Evolutionary conservation across 2,113 vertebrate species (phyloP).

Genomic region (Pedetes capensis): DNA sequence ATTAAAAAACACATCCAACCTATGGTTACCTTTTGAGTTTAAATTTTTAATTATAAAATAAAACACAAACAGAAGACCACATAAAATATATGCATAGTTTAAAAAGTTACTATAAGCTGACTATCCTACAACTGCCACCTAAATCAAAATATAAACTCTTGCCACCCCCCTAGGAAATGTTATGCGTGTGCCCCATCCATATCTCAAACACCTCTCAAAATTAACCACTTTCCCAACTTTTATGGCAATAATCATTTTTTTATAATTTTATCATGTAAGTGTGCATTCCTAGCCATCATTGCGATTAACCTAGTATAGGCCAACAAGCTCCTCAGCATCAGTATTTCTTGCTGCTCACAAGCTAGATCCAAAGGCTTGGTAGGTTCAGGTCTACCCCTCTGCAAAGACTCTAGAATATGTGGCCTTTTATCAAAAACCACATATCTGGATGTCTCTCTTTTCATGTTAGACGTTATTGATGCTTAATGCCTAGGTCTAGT

Average conservation of each 20-base stretch:
- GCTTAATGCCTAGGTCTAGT: neutral
- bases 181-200: neutral
- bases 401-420: neutral
- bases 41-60: conserved; percentile 25
- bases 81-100: neutral
- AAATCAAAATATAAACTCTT: neutral
- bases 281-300: neutral
- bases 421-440: neutral
- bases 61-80: neutral
- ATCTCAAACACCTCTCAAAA: conserved; percentile 11
- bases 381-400: neutral
- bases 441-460: neutral
- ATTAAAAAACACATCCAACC: neutral
- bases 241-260: neutral
- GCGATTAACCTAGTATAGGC: neutral
- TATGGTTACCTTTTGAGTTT: neutral
- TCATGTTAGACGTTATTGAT: neutral
- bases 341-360: neutral
- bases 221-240: neutral
- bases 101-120: neutral
- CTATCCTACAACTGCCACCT: neutral
- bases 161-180: neutral
- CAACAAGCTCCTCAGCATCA: neutral
- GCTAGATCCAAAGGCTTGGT: neutral
- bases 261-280: neutral